These are phyloP conservation scores for Gymnobelideus leadbeateri DNA, from an alignment of 2,113 vertebrate species.

Conservation along the genomic window DNA sequence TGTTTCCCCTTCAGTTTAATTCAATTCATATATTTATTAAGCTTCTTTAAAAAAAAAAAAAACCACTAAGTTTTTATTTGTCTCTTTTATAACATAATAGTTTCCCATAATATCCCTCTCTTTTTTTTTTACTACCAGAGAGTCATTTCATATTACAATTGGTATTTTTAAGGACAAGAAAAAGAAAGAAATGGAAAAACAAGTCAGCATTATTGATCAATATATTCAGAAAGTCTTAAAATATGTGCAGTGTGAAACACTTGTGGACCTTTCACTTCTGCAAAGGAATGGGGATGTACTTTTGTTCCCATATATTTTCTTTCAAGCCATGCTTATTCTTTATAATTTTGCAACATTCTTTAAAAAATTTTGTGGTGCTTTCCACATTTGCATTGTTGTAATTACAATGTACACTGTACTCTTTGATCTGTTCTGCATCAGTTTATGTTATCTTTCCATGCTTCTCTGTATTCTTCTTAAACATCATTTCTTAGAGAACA, in stretches of 20 bases:
- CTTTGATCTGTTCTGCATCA: neutral
- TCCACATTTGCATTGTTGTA: neutral
- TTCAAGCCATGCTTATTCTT: neutral
- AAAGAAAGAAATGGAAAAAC: neutral
- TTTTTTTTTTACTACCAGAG: neutral
- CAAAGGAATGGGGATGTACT: neutral
- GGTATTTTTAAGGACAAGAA: neutral
- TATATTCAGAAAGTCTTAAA: neutral
- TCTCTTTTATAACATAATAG: neutral
- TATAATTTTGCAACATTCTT: too few species aligned
- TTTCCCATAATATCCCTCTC: neutral
- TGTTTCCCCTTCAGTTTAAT: neutral
- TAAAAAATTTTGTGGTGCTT: neutral
- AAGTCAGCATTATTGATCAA: neutral
- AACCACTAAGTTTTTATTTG: too few species aligned
- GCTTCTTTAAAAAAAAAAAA: neutral
- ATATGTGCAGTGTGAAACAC: neutral
- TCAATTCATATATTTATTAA: neutral
- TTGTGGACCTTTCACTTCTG: neutral
- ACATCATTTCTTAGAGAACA: neutral
- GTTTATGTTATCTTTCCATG: neutral
- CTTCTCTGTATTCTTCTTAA: neutral
- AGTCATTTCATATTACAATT: neutral
- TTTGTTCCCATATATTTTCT: neutral
- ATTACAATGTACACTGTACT: neutral